Percentiles rank a stretch among this genome's conserved stretches.
Evolutionary conservation across 2,888 invertebrate species (phyloP).

Genomic region (Drosophila merina): DNA sequence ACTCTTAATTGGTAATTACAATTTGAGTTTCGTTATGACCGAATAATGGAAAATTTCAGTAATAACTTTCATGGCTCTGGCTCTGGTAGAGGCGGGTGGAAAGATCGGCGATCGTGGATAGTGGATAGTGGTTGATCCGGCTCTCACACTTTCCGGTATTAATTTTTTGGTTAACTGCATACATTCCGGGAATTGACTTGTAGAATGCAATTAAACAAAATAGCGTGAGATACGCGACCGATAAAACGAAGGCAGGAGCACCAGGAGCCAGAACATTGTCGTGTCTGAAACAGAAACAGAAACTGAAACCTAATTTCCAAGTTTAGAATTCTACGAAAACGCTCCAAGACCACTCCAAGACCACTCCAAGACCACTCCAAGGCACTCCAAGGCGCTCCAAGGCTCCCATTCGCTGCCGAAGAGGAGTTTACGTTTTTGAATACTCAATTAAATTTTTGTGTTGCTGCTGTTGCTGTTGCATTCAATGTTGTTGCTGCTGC

Average conservation of each 20-base stretch:
- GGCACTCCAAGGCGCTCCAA: conserved; percentile 1
- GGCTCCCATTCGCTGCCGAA: conserved; percentile 16
- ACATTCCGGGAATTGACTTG: conserved; percentile 70
- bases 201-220: conserved; percentile 78
- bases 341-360: conserved; percentile 29
- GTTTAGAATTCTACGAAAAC: conserved; percentile 77
- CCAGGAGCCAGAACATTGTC: conserved; percentile 63
- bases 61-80: conserved; percentile 55
- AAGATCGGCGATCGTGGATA: conserved; percentile 5
- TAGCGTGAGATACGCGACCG: conserved; percentile 79
- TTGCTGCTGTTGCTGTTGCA: conserved; percentile 35
- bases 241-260: conserved; percentile 44
- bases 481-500: conserved; percentile 41
- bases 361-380: conserved; percentile 17
- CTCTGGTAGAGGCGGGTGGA: background rate
- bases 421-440: conserved; percentile 73
- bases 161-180: conserved; percentile 73
- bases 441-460: conserved; percentile 77
- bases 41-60: conserved; percentile 36
- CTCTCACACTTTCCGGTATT: conserved; percentile 52
- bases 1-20: conserved; percentile 73
- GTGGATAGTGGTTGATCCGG: conserved; percentile 8
- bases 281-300: conserved; percentile 64
- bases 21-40: conserved; percentile 47
- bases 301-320: conserved; percentile 79